phyloP scores from a whole-genome alignment of 2,113 vertebrate genomes.

The Neolamprologus variostigma region DNA sequence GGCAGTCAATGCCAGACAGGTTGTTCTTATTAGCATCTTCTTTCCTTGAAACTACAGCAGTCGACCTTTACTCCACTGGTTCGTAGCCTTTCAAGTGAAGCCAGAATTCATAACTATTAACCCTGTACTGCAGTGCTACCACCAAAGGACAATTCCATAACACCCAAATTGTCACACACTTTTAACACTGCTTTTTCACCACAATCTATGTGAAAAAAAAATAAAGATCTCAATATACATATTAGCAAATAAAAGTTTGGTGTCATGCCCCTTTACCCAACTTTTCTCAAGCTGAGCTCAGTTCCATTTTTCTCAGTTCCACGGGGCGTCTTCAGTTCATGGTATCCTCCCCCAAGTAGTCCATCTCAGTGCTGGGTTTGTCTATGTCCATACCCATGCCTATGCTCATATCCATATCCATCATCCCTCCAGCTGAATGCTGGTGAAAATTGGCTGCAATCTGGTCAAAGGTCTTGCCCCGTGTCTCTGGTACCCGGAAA shows the following conservation, averaged over 20 bases:
- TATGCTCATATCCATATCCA: conserved; percentile 64
- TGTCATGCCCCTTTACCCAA: neutral
- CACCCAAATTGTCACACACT: neutral
- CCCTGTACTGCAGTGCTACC: neutral
- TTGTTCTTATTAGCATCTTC: neutral
- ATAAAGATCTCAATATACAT: conserved; percentile 7
- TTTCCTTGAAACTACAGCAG: neutral
- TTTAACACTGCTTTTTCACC: conserved; percentile 20
- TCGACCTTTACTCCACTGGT: neutral
- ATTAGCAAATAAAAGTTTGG: conserved; percentile 8
- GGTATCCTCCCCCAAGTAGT: conserved; percentile 74
- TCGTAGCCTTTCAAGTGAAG: neutral
- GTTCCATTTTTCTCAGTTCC: neutral
- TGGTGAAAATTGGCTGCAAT: conserved; percentile 76
- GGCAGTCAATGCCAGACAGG: conserved; percentile 4
- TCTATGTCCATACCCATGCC: conserved; percentile 67
- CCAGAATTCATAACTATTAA: neutral
- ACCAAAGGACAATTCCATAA: neutral
- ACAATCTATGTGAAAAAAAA: neutral
- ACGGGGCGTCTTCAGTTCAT: conserved; percentile 20
- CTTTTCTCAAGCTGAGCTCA: neutral
- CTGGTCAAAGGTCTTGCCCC: conserved; percentile 86
- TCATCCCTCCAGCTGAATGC: conserved; percentile 57
- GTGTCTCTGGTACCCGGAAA: conserved; percentile 85
- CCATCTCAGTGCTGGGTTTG: conserved; percentile 82